Evolutionary conservation across 2,113 vertebrate species (phyloP), one percentile per base, ranked within the genome.

Genomic region (Cyanoderma ruficeps): DNA sequence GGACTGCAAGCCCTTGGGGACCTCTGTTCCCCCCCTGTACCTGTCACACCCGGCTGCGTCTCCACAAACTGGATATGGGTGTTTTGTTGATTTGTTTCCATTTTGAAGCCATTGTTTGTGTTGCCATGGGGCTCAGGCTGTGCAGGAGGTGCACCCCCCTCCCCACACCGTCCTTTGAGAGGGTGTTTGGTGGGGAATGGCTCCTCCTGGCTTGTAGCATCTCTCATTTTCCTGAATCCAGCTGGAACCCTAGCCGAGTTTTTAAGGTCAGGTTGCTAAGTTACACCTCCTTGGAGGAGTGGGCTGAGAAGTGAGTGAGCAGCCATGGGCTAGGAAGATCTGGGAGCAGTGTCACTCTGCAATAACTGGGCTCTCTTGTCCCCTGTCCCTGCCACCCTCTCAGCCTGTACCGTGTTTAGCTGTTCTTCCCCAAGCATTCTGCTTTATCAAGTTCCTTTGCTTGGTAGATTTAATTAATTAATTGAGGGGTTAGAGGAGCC

Each of bases 231-330:
- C 33, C 72, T 15, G 50, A 44, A 65, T 65, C 46, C 59, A 46
- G n/a, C 71, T 83, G 87, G 77, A 95, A 27, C 64, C 72, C 80
- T 91, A 57, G 74, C 35, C 0, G 80, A 90, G 64, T 87, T 91
- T 95, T 91, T 94, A 89, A 96, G 93, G 87, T 83, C 93, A 72
- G 93, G 91, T 96, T 96, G 94, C 93, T 96, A 96, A 96, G 96
- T 96, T 90, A 96, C 96, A 77, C 93, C 64, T 96, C 68, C 68
- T 83, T 17, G 63, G 76, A 91, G 83, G 47, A 91, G 76, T 13
- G 2, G 61, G 64, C 85, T 85, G 70, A 78, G 94, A 27, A 64
- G 61, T 1, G 2, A 33, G 22, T 22, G 89, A 90, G 77, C 71
- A 75, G 60, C 55, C 0, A 1, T 4, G 0, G 10, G 23, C 59